Evolutionary conservation across 2,888 invertebrate species (phyloP), one percentile per base, ranked within the genome.

Genomic region (Luperina nickerlii): DNA sequence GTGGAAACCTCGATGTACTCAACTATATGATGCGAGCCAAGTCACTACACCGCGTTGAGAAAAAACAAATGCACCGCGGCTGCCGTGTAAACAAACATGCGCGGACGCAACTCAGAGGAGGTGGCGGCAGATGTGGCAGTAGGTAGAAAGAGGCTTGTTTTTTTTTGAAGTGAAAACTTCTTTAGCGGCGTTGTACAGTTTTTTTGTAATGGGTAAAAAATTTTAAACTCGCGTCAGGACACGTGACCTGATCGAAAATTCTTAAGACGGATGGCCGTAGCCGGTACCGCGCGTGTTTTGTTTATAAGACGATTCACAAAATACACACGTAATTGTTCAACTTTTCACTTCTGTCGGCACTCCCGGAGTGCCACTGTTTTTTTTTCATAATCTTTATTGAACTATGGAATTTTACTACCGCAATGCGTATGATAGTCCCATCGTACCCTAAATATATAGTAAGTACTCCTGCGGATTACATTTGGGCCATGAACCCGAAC

Each of bases 1-100:
- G 83, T 85, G 75, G 78, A 89, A 85, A 87, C 87, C 86, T 90
- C 87, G 86, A 89, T 87, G 84, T 86, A 88, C 90, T 90, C 82
- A 88, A 84, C 82, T 91, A 89, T 89, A 87, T 89, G 82, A 85
- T 86, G 83, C 82, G 89, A 90, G 92, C 92, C 93, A 92, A 93
- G 91, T 92, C 91, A 89, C 88, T 91, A 90, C 90, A 89, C 83
- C 88, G 82, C 91, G 91, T 89, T 92, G 93, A 93, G 93, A 94
- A 94, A 93, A 94, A 95, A 94, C 94, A 94, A 95, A 94, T 94
- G 94, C 94, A 94, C 87, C 91, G 89, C 93, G 91, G 89, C 91
- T 86, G 91, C 90, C 90, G 92, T 87, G 93, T 95, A 95, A 95
- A 95, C 95, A 95, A 95, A 95, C 93, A 92, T 84, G 88, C 88